These are phyloP conservation scores for Strigamia crassipes DNA, from an alignment of 2,888 invertebrate species.

Conservation along the genomic window DNA sequence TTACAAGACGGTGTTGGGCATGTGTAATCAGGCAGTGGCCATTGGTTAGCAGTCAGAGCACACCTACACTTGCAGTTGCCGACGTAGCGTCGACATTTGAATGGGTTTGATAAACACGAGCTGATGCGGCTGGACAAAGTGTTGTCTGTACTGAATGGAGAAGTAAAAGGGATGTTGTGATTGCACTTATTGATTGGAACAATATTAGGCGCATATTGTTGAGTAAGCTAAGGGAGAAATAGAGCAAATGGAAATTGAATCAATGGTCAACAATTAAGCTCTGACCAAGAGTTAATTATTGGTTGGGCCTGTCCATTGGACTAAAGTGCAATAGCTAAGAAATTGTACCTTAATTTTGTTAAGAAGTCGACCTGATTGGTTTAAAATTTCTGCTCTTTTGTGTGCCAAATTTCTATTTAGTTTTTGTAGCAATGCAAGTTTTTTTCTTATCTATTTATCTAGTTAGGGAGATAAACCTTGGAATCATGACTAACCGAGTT, in stretches of 20 bases:
- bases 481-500: too few relatives aligned
- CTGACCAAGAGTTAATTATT: neutral
- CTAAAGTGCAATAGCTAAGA: neutral
- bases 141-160: neutral
- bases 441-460: too few relatives aligned
- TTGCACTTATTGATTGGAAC: neutral
- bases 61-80: neutral
- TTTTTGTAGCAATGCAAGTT: too few relatives aligned
- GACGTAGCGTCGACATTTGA: slow-evolving; percentile 4
- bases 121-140: neutral
- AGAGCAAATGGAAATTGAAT: neutral
- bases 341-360: too few relatives aligned
- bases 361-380: too few relatives aligned
- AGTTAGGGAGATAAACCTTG: too few relatives aligned
- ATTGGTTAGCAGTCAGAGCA: neutral
- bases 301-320: neutral
- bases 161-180: neutral
- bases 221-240: neutral
- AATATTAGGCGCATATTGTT: neutral
- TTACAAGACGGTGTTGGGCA: neutral
- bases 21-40: slow-evolving; percentile 2
- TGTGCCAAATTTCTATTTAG: too few relatives aligned
- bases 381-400: too few relatives aligned
- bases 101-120: neutral
- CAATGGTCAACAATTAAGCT: neutral